Percentiles rank a stretch among this genome's conserved stretches.
These are phyloP conservation scores for Thumatha senex DNA, from an alignment of 2,888 invertebrate species.

Conservation along the genomic window DNA sequence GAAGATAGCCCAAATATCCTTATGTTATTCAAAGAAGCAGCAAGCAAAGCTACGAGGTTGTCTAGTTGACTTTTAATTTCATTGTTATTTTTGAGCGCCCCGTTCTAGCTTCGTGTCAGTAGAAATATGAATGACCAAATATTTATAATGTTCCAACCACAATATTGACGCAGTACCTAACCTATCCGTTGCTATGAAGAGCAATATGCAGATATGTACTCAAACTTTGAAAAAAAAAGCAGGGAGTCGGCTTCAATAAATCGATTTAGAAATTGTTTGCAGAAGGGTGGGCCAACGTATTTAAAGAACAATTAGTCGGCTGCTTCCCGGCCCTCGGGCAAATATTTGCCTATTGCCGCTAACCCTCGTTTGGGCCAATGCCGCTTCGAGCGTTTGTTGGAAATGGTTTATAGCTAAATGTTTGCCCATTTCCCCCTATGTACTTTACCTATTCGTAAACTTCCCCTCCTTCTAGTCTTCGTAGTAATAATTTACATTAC, in stretches of 20 bases:
- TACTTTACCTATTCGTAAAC: constrained; percentile 58
- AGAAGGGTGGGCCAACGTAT: constrained; percentile 74
- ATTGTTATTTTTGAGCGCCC: neutral
- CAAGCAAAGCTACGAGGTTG: no score
- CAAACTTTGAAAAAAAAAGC: constrained; percentile 53
- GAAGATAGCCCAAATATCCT: no score
- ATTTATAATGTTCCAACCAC: constrained; percentile 52
- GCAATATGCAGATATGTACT: constrained; percentile 42
- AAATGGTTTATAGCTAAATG: constrained; percentile 73
- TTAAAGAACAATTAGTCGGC: constrained; percentile 82
- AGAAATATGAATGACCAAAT: constrained; percentile 43
- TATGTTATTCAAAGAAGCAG: no score
- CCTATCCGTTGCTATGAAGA: constrained; percentile 45
- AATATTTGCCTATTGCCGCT: constrained; percentile 81
- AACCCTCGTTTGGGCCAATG: constrained; percentile 71
- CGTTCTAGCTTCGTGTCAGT: constrained; percentile 15
- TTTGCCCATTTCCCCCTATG: constrained; percentile 72
- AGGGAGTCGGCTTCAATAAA: constrained; percentile 69
- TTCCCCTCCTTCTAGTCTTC: constrained; percentile 48
- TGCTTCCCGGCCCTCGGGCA: constrained; percentile 75
- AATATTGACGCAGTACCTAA: constrained; percentile 60
- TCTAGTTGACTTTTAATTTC: neutral
- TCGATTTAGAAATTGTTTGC: constrained; percentile 77
- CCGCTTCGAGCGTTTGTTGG: constrained; percentile 70
- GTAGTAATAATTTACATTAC: constrained; percentile 47